Base-by-base conservation (phyloP, 2,113 vertebrate genomes). In the Hippocampus abdominalis region DNA sequence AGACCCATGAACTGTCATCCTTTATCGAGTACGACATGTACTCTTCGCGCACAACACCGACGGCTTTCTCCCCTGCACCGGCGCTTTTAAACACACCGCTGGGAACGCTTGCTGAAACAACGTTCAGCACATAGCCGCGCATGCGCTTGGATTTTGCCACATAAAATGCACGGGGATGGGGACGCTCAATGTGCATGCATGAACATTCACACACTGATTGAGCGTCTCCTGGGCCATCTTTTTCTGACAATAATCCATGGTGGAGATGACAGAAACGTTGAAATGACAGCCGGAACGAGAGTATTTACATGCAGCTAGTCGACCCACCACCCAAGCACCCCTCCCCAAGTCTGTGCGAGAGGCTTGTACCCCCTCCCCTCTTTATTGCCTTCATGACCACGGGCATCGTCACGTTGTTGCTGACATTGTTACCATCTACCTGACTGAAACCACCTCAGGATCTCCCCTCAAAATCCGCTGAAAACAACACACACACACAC, bases 11-110 rank as follows among this genome's bases (percentile, higher is more conserved):
- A 89, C 82, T 79, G 84, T 85, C 88, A 84, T 83, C 77, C 78
- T 84, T 87, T 86, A 89, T 87, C 88, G 78, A 90, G 89, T 86
- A 87, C 89, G 91, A 90, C 89, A 88, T 85, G 81, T 82, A 83
- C 84, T 89, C 87, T 88, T 88, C 88, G 86, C 84, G 70, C 81
- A 85, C 82, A 85, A 80, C 73, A 77, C 81, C 84, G 68, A 77
- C 77, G 79, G 81, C 78, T 77, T 76, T 73, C 79, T 83, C 72
- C 78, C 56, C 73, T 77, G 78, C 71, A 25, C 78, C 76, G 81
- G 80, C 73, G 68, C 68, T 83, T 86, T 81, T 84, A 83, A 89
- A 85, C 76, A 82, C 85, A 85, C 87, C 66, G 78, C 78, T 78
- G 87, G 81, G 81, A 86, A 77, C 64, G 8, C 81, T 81, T 69